phyloP scores from a whole-genome alignment of 1,140 invertebrate species.

The Proales similis region DNA sequence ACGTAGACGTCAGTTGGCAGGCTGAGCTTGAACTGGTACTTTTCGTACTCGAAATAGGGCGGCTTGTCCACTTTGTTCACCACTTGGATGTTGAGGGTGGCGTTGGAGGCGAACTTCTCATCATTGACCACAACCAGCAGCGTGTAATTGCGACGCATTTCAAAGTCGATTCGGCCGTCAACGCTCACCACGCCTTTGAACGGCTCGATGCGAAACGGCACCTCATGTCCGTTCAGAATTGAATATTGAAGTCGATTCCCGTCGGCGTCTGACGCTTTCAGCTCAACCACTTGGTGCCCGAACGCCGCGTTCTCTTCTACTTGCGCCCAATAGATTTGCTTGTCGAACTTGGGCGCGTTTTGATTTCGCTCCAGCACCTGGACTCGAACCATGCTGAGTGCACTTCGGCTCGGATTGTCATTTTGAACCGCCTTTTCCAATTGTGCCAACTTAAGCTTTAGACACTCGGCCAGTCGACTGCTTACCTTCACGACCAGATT shows the following conservation, averaged over 20 bases:
- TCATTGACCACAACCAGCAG: constrained; percentile 2
- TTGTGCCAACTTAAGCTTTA: too few relatives aligned
- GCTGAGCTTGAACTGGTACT: constrained; percentile 29
- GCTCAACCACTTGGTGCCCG: not conserved
- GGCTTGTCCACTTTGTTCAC: constrained; percentile 16
- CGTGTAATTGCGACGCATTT: not conserved
- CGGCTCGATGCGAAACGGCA: constrained; percentile 1
- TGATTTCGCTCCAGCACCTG: not conserved
- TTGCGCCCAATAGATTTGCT: not conserved
- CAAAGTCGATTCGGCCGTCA: constrained; percentile 7
- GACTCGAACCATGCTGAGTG: constrained; percentile 3
- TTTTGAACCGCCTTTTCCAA: constrained; percentile 6
- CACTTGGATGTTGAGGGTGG: not conserved
- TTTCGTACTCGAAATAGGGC: constrained; percentile 25
- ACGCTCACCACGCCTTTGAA: constrained; percentile 21
- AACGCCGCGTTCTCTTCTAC: constrained; percentile 3
- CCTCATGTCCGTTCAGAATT: constrained; percentile 13
- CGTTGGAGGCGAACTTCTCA: not conserved
- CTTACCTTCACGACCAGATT: constrained; percentile 12
- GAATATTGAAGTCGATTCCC: constrained; percentile 11
- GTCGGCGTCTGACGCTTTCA: not conserved
- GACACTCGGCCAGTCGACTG: too few relatives aligned
- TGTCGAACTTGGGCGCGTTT: not conserved
- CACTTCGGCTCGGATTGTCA: not conserved
- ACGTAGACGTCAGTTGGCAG: constrained; percentile 30